These are phyloP conservation scores for Aphyosemion australe DNA, from an alignment of 2,113 vertebrate genomes.

Conservation along the genomic window DNA sequence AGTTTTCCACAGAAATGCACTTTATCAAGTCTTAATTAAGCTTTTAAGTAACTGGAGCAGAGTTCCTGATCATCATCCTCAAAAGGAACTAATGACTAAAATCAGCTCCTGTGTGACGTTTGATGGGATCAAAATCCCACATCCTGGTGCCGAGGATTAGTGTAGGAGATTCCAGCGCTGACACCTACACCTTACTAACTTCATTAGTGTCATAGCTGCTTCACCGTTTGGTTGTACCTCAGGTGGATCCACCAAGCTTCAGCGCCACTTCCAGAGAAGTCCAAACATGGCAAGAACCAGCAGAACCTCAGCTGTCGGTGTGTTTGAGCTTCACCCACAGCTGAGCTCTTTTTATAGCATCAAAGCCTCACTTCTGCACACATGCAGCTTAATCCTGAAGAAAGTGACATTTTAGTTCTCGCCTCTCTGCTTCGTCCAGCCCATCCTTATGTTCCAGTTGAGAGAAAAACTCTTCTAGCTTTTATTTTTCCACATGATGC, in stretches of 20 bases:
- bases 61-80: too few species aligned
- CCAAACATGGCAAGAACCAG: not conserved
- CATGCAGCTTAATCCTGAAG: not conserved
- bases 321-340: conserved; percentile 3
- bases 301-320: conserved; percentile 16
- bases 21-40: too few species aligned
- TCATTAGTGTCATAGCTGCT: not conserved
- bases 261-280: not conserved
- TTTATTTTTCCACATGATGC: not conserved
- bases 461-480: not conserved
- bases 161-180: too few species aligned
- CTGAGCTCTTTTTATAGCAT: conserved; percentile 24
- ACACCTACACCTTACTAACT: too few species aligned
- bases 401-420: conserved; percentile 1
- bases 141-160: too few species aligned
- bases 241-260: not conserved
- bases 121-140: too few species aligned
- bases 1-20: too few species aligned
- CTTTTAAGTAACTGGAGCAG: too few species aligned
- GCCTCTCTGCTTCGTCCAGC: not conserved
- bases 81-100: too few species aligned
- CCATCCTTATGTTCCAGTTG: not conserved
- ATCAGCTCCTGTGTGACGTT: too few species aligned
- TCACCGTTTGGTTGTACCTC: too few species aligned
- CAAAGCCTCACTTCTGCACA: not conserved